Evolutionary conservation across 2,888 invertebrate genomes (phyloP), one percentile per base, ranked within the genome.

Genomic region (Erebia epiphron): DNA sequence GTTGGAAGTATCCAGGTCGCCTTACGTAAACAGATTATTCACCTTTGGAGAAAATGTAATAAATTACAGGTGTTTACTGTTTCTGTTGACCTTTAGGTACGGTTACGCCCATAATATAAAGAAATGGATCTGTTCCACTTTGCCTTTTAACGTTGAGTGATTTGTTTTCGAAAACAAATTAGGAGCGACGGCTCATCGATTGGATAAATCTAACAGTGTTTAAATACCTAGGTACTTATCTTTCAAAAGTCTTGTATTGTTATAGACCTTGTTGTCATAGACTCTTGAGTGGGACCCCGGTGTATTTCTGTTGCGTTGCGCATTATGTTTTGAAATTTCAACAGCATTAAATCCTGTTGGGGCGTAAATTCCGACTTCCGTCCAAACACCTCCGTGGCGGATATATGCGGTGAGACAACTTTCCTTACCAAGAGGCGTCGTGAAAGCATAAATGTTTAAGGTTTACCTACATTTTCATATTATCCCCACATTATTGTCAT

Each of bases 321-420:
- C 35, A 54, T 76, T 77, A 77, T 77, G 73, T 71, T 69, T 13
- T 35, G 35, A 35, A n/a, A n/a, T n/a, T n/a, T n/a, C n/a, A n/a
- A 35, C 68, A 73, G 71, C 71, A 72, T 75, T 75, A 78, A 77
- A 79, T 74, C 73, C 78, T 72, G 72, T 67, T 74, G 73, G 68
- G 73, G 75, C 77, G 78, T 79, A 80, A 82, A 82, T 81, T 79
- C 69, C 63, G 67, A 75, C 76, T 77, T 77, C 73, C 72, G 71
- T 75, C 71, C 74, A 75, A 79, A 78, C 80, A 79, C 76, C 76
- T 78, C 72, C 60, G 72, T 75, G 75, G 75, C 75, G 76, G 78
- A 77, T 78, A 79, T 75, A 49, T 73, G 70, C 73, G 74, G 75
- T 73, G 69, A 70, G 18, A 68, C 72, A 76, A 80, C 76, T 79